Evolutionary conservation across 2,113 vertebrate genomes (phyloP).

Genomic region (Lagenorhynchus albirostris): DNA sequence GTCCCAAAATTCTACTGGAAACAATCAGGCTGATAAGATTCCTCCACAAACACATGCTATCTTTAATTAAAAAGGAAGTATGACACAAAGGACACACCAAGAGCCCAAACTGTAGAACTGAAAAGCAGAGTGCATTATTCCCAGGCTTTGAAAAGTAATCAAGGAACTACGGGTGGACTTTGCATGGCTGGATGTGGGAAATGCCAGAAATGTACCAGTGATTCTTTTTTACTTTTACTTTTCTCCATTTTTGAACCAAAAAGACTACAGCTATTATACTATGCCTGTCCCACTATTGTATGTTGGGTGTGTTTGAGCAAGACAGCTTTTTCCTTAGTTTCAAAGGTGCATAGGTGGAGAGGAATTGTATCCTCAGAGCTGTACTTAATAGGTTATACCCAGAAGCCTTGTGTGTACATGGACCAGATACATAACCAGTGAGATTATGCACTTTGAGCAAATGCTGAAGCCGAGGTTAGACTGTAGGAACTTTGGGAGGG

Average conservation of each 20-base stretch:
- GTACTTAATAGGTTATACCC: neutral
- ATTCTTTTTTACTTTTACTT: neutral
- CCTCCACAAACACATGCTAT: neutral
- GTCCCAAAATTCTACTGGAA: neutral
- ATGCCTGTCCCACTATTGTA: neutral
- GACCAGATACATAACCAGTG: neutral
- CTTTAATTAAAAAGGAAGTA: neutral
- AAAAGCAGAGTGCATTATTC: neutral
- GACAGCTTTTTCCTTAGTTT: neutral
- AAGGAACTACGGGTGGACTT: neutral
- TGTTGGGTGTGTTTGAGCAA: neutral
- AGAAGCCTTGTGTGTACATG: neutral
- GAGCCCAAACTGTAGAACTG: neutral
- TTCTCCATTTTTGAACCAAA: neutral
- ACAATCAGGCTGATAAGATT: neutral
- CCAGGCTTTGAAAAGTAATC: neutral
- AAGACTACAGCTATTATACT: neutral
- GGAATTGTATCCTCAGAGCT: neutral
- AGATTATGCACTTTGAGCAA: neutral
- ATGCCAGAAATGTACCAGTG: neutral
- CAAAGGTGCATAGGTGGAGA: neutral
- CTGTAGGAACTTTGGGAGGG: neutral
- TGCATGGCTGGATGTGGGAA: neutral
- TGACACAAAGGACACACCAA: neutral
- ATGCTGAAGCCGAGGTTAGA: neutral